Evolutionary conservation across 2,888 invertebrate genomes (phyloP), one percentile per base, ranked within the genome.

Genomic region (Pedicia rivosa): DNA sequence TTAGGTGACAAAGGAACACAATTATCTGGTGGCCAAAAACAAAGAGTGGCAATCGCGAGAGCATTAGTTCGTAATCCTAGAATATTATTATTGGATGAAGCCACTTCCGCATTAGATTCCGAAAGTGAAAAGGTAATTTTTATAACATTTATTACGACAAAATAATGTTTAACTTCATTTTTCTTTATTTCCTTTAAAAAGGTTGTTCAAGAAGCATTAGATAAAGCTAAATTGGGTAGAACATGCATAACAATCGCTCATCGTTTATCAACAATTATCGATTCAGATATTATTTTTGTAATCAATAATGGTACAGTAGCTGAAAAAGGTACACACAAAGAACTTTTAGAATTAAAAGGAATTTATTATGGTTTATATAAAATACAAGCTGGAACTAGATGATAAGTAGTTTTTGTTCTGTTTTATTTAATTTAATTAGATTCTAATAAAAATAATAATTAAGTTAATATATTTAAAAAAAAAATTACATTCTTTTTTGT

Each of bases 161-260:
- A n/a, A n/a, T n/a, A n/a, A n/a, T n/a, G n/a, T n/a, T n/a, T n/a
- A n/a, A n/a, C n/a, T n/a, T n/a, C n/a, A n/a, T n/a, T n/a, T n/a
- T n/a, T n/a, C n/a, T n/a, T n/a, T n/a, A n/a, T n/a, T n/a, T n/a
- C n/a, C n/a, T n/a, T n/a, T n/a, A n/a, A n/a, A n/a, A n/a, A 39
- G 39, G 34, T 81, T 36, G 83, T 84, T 0, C 83, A 84, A 65
- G 78, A 78, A 49, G 83, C 84, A 0, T 52, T 84, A 41, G 82
- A 84, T 57, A 67, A 70, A 46, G 84, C 83, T 2, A 72, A 76
- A 53, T 66, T 71, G 48, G 75, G 74, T 4, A 67, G 84, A 29
- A 84, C 84, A 1, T 79, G 78, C 50, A 72, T 84, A 39, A 77
- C 79, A 37, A 81, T 84, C 44, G 83, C 84, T 2, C 84, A 84